These are phyloP conservation scores for Bubo scandiacus DNA, from an alignment of 2,113 vertebrate genomes.

Conservation along the genomic window DNA sequence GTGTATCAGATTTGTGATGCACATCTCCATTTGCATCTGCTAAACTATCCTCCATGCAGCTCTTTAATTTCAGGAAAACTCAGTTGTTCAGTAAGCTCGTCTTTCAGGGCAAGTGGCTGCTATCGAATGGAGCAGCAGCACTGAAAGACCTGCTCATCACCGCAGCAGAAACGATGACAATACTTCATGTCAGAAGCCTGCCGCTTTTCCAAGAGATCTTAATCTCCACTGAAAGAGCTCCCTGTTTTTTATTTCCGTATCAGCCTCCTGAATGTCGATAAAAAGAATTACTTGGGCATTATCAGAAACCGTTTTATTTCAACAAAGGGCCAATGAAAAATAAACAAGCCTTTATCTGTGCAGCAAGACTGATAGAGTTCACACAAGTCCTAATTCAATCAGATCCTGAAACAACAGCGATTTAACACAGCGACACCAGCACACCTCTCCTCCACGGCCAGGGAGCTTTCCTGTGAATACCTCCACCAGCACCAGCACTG, in stretches of 20 bases:
- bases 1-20: neutral
- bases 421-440: neutral
- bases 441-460: neutral
- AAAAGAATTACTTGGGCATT: slow-evolving; percentile 78
- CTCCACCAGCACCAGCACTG: neutral
- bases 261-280: slow-evolving; percentile 71
- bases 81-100: neutral
- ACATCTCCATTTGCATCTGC: neutral
- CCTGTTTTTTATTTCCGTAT: slow-evolving; percentile 74
- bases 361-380: slow-evolving; percentile 65
- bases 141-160: neutral
- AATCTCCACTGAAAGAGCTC: slow-evolving; percentile 77
- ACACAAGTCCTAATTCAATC: slow-evolving; percentile 68
- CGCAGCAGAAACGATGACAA: neutral
- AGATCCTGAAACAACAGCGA: slow-evolving; percentile 48
- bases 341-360: slow-evolving; percentile 77
- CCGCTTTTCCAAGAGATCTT: slow-evolving; percentile 62
- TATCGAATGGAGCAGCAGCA: neutral
- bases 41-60: neutral
- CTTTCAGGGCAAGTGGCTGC: neutral
- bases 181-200: slow-evolving; percentile 21
- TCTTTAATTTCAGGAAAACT: neutral
- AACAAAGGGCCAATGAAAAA: slow-evolving; percentile 69
- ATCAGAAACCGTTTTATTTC: slow-evolving; percentile 75
- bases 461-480: neutral